These are phyloP conservation scores for Balaeniceps rex DNA, from an alignment of 2,113 vertebrate genomes.

Conservation along the genomic window DNA sequence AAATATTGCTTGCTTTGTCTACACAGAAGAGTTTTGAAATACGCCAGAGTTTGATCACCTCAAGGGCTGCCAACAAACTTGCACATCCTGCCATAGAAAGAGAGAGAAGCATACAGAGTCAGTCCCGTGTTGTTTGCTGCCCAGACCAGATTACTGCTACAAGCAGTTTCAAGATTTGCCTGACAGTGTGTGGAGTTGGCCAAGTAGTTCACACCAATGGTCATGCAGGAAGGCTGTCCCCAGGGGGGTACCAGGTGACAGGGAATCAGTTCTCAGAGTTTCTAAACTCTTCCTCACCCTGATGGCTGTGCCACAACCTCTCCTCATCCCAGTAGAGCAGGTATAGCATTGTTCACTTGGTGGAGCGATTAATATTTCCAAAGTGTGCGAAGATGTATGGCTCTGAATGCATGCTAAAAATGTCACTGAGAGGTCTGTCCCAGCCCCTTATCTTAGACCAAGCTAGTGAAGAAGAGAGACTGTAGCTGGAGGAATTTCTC, in stretches of 20 bases:
- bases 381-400: background rate
- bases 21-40: background rate
- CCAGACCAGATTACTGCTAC: background rate
- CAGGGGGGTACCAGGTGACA: background rate
- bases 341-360: background rate
- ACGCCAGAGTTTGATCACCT: background rate
- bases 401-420: background rate
- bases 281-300: background rate
- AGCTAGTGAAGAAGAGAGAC: background rate
- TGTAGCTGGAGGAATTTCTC: background rate
- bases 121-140: background rate
- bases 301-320: background rate
- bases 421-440: accelerated
- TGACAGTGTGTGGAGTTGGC: accelerated
- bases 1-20: background rate
- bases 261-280: background rate
- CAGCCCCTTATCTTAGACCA: background rate
- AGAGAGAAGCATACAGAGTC: background rate
- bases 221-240: background rate
- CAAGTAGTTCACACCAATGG: background rate
- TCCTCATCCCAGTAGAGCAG: background rate
- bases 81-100: background rate
- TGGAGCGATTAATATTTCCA: background rate
- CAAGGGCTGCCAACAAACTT: background rate
- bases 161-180: background rate